Conservation (phyloP, 2,888 invertebrate species). For the Drosophila nr. fundita region DNA sequence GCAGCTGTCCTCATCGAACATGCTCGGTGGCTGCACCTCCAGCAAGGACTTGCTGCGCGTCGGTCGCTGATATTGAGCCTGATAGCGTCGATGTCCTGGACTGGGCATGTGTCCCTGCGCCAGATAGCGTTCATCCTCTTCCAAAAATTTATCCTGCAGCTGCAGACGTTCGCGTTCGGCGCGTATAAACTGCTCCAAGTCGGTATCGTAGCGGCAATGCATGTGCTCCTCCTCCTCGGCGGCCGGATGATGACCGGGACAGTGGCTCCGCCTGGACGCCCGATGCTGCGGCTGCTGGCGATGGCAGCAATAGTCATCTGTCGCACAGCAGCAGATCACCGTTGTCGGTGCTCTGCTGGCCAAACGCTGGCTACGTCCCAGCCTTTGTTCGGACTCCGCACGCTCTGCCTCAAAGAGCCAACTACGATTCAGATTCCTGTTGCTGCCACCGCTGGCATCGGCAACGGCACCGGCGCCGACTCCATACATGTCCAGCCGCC, state of each 20-base stretch:
- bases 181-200: constrained; percentile 83
- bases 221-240: constrained; percentile 84
- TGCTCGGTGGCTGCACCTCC: constrained; percentile 83
- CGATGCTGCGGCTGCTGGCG: constrained; percentile 73
- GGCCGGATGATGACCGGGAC: constrained; percentile 82
- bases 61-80: constrained; percentile 68
- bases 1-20: constrained; percentile 84
- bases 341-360: constrained; percentile 53
- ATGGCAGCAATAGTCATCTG: constrained; percentile 84
- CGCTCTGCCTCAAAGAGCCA: constrained; percentile 82
- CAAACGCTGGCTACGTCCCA: constrained; percentile 58
- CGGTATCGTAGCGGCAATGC: constrained; percentile 83
- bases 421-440: constrained; percentile 73
- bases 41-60: constrained; percentile 83
- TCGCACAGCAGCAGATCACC: constrained; percentile 82
- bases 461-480: constrained; percentile 7
- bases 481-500: constrained; percentile 39
- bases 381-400: constrained; percentile 69
- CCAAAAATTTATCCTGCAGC: constrained; percentile 84
- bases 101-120: constrained; percentile 55
- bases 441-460: constrained; percentile 71
- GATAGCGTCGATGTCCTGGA: constrained; percentile 49
- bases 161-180: constrained; percentile 83
- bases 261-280: constrained; percentile 60
- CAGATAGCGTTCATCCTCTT: constrained; percentile 83